Evolutionary conservation across 1,140 invertebrate species (phyloP).

Genomic region (Bombus soroeensis): DNA sequence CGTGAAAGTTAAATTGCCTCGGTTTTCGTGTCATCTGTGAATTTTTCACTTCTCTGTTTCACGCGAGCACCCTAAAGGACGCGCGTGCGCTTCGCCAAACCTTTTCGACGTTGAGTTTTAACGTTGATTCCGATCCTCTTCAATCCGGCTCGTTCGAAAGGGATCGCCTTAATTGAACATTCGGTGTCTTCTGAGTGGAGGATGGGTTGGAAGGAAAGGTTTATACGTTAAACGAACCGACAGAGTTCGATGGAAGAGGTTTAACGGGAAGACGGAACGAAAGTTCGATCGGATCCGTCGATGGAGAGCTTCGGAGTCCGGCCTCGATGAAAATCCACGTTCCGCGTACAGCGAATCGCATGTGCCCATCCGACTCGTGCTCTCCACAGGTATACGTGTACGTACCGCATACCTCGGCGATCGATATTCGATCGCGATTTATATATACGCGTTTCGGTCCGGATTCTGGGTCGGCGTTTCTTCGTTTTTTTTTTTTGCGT

Average conservation of each 20-base stretch:
- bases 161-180: constrained; percentile 37
- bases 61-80: neutral
- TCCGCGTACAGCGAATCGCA: too few relatives aligned
- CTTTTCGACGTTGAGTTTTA: neutral
- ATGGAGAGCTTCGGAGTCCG: neutral
- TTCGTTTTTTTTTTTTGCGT: neutral
- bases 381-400: neutral
- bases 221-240: neutral
- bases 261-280: constrained; percentile 20
- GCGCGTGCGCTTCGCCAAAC: neutral
- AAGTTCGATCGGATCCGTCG: constrained; percentile 9
- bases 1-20: constrained; percentile 56
- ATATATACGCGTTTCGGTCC: neutral
- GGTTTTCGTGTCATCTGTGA: constrained; percentile 40
- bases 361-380: neutral
- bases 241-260: neutral
- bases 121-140: neutral
- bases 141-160: neutral
- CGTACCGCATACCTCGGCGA: neutral
- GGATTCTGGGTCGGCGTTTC: neutral
- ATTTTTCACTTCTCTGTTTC: constrained; percentile 53
- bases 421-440: constrained; percentile 22
- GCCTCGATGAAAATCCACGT: constrained; percentile 6
- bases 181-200: neutral
- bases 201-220: too few relatives aligned